Evolutionary conservation across 2,113 vertebrate species (phyloP).

Genomic region (Zeus faber): DNA sequence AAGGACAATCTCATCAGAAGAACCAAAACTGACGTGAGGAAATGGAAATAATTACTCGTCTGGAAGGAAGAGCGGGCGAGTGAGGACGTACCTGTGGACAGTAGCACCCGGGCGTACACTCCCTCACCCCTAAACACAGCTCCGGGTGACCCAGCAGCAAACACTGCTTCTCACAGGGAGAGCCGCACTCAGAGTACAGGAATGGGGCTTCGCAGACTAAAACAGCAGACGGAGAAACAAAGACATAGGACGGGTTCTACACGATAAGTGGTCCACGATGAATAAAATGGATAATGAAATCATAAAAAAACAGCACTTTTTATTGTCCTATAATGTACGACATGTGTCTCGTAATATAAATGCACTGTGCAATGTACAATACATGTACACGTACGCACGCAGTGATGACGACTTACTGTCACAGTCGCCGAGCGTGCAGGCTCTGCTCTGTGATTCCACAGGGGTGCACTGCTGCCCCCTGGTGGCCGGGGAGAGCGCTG

Average conservation of each 20-base stretch:
- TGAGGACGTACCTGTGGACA: conserved; percentile 77
- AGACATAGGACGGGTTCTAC: too few species aligned
- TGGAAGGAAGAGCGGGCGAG: neutral
- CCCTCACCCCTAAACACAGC: conserved; percentile 61
- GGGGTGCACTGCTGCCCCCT: conserved; percentile 73
- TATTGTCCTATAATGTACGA: too few species aligned
- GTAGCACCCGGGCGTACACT: conserved; percentile 85
- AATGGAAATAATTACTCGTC: neutral
- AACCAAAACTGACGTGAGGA: neutral
- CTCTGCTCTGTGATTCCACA: conserved; percentile 67
- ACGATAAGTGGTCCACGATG: too few species aligned
- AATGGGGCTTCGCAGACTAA: conserved; percentile 76
- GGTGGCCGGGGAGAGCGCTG: conserved; percentile 59
- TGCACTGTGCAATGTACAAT: neutral
- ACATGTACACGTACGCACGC: conserved; percentile 6
- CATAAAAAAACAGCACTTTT: too few species aligned
- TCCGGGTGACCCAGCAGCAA: conserved; percentile 51
- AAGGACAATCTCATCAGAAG: too few species aligned
- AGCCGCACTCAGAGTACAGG: conserved; percentile 73
- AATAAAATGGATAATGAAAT: too few species aligned
- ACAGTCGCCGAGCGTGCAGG: conserved; percentile 70
- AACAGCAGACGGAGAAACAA: neutral
- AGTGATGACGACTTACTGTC: conserved; percentile 43
- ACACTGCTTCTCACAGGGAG: conserved; percentile 81
- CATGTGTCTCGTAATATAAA: too few species aligned